Percentiles rank a stretch among this genome's conserved stretches.
These are phyloP conservation scores for Nephotettix cincticeps DNA, from an alignment of 1,140 invertebrate species.

Conservation along the genomic window DNA sequence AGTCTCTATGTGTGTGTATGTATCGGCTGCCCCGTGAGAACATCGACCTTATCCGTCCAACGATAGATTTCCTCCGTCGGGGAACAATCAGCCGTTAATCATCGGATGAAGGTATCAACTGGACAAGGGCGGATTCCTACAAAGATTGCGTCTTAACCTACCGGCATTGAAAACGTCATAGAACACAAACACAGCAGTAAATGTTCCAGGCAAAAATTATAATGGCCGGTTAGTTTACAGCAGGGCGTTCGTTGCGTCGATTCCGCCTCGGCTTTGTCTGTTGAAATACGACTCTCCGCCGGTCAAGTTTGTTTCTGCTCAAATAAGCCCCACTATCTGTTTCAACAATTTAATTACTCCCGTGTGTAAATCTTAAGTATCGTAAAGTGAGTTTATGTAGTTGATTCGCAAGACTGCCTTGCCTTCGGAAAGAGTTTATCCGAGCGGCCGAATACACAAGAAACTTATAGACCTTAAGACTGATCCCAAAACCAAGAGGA, in stretches of 20 bases:
- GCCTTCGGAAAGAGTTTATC: no score
- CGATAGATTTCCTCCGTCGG: no score
- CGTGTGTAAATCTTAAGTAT: background rate
- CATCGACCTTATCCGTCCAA: no score
- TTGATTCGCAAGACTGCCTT: background rate
- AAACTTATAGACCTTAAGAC: no score
- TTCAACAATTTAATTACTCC: constrained; percentile 14
- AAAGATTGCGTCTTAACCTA: background rate
- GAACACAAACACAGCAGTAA: constrained; percentile 6
- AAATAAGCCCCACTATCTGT: constrained; percentile 15
- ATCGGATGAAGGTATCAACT: no score
- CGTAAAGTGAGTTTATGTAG: constrained; percentile 2
- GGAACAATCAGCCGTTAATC: no score
- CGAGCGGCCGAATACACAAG: no score
- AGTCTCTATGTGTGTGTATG: no score
- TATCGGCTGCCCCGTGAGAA: no score
- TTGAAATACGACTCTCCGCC: constrained; percentile 9
- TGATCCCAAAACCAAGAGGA: no score
- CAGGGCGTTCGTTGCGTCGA: background rate
- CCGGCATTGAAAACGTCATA: constrained; percentile 9
- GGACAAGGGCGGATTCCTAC: no score
- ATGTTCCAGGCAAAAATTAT: constrained; percentile 11
- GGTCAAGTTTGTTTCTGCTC: background rate
- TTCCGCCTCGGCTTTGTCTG: background rate
- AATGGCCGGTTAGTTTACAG: constrained; percentile 13